These are phyloP conservation scores for Ophion obscuratus DNA, from an alignment of 2,888 invertebrate species.

Conservation along the genomic window DNA sequence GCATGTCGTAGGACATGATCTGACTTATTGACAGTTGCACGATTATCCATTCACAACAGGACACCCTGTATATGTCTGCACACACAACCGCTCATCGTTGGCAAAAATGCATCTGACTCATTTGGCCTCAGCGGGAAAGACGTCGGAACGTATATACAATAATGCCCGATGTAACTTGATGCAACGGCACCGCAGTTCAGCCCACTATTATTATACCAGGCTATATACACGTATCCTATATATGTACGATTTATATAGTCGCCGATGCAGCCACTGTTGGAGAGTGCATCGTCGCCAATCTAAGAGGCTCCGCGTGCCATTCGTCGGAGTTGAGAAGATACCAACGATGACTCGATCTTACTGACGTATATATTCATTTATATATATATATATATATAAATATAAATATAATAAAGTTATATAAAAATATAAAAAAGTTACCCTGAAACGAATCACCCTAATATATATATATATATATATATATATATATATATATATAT, in stretches of 20 bases:
- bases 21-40: too few relatives aligned
- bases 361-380: background rate
- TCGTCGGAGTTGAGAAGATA: conserved; percentile 10
- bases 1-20: too few relatives aligned
- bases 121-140: conserved; percentile 27
- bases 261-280: conserved; percentile 11
- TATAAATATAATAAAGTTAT: too few relatives aligned
- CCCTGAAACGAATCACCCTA: too few relatives aligned
- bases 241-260: conserved; percentile 1
- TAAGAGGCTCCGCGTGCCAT: conserved; percentile 28
- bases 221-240: background rate
- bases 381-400: too few relatives aligned
- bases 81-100: background rate
- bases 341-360: conserved; percentile 30
- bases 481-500: too few relatives aligned
- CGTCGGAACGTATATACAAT: conserved; percentile 21
- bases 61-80: background rate
- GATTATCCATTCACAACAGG: too few relatives aligned
- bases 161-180: conserved; percentile 41
- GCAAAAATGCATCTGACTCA: conserved; percentile 52
- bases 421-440: too few relatives aligned
- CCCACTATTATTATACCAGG: conserved; percentile 31
- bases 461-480: too few relatives aligned
- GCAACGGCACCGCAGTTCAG: conserved; percentile 10
- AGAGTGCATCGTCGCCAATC: conserved; percentile 19